phyloP scores from a whole-genome alignment of 2,888 invertebrate genomes.

The Blomia tropicalis region DNA sequence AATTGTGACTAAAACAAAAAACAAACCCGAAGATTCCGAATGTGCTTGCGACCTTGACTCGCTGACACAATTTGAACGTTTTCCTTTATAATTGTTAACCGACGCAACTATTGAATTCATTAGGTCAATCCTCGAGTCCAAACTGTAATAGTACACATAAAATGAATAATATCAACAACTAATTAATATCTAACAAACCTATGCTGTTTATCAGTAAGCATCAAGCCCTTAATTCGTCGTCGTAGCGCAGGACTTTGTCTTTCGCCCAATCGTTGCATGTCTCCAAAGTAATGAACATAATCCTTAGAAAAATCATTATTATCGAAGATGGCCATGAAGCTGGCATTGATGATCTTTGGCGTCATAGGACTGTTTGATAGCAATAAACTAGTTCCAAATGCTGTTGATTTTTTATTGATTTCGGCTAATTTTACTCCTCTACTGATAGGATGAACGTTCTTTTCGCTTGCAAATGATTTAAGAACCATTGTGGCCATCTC shows the following conservation, averaged over 20 bases:
- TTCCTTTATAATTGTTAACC: constrained; percentile 10
- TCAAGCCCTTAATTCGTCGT: constrained; percentile 64
- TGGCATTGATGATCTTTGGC: constrained; percentile 86
- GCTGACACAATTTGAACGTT: too few species aligned
- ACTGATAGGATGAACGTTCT: constrained; percentile 24
- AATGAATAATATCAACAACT: background rate
- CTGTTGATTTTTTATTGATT: constrained; percentile 62
- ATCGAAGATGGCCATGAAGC: constrained; percentile 77
- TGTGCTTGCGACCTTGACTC: background rate
- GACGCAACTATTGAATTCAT: constrained; percentile 39
- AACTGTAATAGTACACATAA: constrained; percentile 36
- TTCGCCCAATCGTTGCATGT: constrained; percentile 49
- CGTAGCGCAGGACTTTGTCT: constrained; percentile 68
- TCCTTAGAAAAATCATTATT: constrained; percentile 53
- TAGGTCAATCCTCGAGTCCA: constrained; percentile 78
- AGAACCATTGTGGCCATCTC: constrained; percentile 35
- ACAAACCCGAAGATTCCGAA: constrained; percentile 13
- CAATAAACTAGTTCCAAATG: constrained; percentile 80
- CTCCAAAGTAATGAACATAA: constrained; percentile 53
- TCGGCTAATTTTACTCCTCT: constrained; percentile 42
- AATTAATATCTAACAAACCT: constrained; percentile 34
- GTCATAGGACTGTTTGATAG: constrained; percentile 89
- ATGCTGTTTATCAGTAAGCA: constrained; percentile 77
- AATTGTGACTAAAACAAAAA: too few species aligned
- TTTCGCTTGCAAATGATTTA: background rate